Base-by-base conservation (phyloP, 2,113 vertebrate species). In the Calonectris borealis region DNA sequence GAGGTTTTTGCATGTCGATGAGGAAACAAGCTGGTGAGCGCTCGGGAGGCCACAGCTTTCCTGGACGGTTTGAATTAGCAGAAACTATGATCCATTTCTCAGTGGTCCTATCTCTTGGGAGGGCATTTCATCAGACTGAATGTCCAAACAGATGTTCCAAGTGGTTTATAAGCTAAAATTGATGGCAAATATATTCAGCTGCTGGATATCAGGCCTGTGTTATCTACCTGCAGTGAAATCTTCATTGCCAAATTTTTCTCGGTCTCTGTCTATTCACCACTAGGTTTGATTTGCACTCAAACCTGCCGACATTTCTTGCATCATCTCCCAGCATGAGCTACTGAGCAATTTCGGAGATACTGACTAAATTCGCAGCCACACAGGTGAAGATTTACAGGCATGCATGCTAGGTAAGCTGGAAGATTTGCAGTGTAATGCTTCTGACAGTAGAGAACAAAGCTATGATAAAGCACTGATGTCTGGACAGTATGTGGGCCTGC, bases 281-380 rank as follows among this genome's bases (percentile, higher is more conserved):
- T 0, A 26, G 16, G 14, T 71, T 94, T 1, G 0, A 65, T 46
- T 60, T 0, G 0, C 21, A 22, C 21, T 61, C 31, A 76, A 34
- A 76, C 34, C 16, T 61, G 44, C 44, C 72, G 57, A 71, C 5
- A 16, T 36, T 91, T 82, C 64, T 71, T 77, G 58, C 75, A 48
- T 62, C 58, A 42, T 48, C 36, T 86, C 44, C 70, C 36, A 69
- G 62, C 31, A 61, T 14, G 14, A 90, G 44, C 40, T 92, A 83
- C 62, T 76, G 48, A 92, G 75, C 11, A 69, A 62, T 83, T 86
- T 72, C 1, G 2, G 88, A 83, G 54, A 76, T 65, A 44, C 18
- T 88, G 57, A 69, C 17, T 72, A 36, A 55, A 88, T 76, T 36
- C 79, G 62, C 61, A 86, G 61, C 24, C 58, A 14, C 8, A 16